These are phyloP conservation scores for Cephus nigrinus DNA, from an alignment of 2,888 invertebrate species.

Conservation along the genomic window DNA sequence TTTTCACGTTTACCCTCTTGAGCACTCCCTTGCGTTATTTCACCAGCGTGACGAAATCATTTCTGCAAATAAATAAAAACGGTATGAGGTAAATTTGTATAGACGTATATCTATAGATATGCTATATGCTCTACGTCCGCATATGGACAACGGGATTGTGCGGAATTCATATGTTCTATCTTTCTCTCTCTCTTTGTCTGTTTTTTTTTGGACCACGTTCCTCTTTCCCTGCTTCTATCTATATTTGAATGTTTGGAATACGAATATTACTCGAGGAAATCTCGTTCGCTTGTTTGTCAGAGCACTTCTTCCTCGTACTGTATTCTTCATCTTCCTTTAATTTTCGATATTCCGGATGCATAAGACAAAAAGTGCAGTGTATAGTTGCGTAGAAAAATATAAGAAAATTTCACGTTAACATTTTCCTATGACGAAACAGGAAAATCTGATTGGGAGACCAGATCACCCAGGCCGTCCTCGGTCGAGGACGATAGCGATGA, in stretches of 20 bases:
- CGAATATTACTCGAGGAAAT: neutral
- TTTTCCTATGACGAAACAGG: slow-evolving; percentile 21
- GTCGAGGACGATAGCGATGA: slow-evolving; percentile 45
- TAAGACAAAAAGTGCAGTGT: neutral
- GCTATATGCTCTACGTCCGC: neutral
- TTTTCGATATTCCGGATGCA: neutral
- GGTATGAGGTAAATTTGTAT: neutral
- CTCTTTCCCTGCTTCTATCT: neutral
- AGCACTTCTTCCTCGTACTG: neutral
- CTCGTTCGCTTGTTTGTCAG: neutral
- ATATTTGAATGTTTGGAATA: neutral
- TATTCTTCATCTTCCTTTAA: neutral
- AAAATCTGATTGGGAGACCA: slow-evolving; percentile 57
- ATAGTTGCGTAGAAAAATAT: neutral
- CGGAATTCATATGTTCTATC: neutral
- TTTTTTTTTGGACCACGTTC: neutral
- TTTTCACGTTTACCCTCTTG: neutral
- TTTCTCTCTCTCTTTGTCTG: neutral
- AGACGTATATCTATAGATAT: neutral
- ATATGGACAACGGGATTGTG: neutral
- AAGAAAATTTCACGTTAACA: neutral
- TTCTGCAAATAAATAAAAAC: neutral
- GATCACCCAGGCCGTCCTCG: slow-evolving; percentile 41
- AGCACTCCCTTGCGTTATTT: neutral
- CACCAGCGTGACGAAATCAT: neutral